Base-by-base conservation (phyloP, 2,113 vertebrate species). In the Varanus komodoensis region DNA sequence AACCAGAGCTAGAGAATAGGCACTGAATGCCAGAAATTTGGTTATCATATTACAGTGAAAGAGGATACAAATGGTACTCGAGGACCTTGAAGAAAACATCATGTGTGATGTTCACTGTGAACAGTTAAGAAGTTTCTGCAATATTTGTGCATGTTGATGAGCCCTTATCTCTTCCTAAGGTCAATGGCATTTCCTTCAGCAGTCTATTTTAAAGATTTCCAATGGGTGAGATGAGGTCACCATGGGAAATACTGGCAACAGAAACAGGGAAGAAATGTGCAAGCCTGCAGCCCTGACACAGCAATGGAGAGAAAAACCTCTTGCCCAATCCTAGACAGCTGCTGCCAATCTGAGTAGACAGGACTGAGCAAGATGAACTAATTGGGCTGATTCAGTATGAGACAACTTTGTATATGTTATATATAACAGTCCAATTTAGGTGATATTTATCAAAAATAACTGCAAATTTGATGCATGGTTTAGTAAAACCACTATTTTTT, bases 121-220 rank as follows among this genome's bases (percentile, higher is more conserved):
- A 61, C 73, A 77, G 48, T 87, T 57, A 38, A 87, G 52, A 44
- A 19, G 54, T 61, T 64, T 44, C 29, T 75, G 85, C 54, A 87
- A 64, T 64, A 77, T 48, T 61, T 6, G 34, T 87, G 34, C 25
- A 11, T 50, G 57, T 12, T 32, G 73, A 75, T 32, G 71, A 44
- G 85, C 38, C 14, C 73, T 87, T 87, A 78, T 87, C 74, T 78
- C 74, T 12, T 64, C 34, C 29, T 32, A 78, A 78, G 86, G 57
- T 78, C 86, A 87, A 32, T 64, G 74, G 73, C 54, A 78, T 48
- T 87, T 87, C 74, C 57, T 74, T 73, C 21, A 78, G 84, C n/a
- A 75, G 57, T 78, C 61, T 67, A 48, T 87, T 87, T 77, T 87
- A 38, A 67, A 87, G 34, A 87, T 78, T 87, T 87, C 54, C 57